Percentiles rank a stretch among this genome's conserved stretches.
Evolutionary conservation across 2,797 vertebrate species (phyloP).

Genomic region (Staurois parvus): DNA sequence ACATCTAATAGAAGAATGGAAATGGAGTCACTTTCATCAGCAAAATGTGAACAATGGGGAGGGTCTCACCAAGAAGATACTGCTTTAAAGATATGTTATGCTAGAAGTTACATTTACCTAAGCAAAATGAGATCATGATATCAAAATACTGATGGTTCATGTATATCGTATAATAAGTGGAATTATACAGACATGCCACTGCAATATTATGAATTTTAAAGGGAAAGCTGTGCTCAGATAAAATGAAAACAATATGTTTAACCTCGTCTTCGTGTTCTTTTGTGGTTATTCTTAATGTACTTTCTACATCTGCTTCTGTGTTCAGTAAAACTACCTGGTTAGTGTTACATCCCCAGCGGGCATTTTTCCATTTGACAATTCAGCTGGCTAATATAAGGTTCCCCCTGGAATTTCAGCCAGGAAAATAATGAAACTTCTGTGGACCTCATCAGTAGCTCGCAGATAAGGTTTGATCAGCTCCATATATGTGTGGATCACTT

Average conservation of each 20-base stretch:
- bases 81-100: no score
- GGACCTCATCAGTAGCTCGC: no score
- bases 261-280: neutral
- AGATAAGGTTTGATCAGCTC: no score
- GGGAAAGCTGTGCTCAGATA: neutral
- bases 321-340: neutral
- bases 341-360: neutral
- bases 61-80: no score
- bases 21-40: no score
- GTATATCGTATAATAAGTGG: neutral
- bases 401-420: neutral
- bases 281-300: neutral
- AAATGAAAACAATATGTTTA: neutral
- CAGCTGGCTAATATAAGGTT: neutral
- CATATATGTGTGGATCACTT: no score
- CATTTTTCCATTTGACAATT: slow-evolving; percentile 1
- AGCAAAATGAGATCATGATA: no score
- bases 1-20: no score
- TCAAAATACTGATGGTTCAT: no score
- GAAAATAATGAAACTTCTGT: neutral
- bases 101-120: no score
- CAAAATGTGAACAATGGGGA: no score
- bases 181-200: neutral
- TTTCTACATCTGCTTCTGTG: slow-evolving; percentile 1
- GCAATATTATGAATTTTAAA: neutral